These are phyloP conservation scores for Spea bombifrons DNA, from an alignment of 2,113 vertebrate genomes.

Conservation along the genomic window DNA sequence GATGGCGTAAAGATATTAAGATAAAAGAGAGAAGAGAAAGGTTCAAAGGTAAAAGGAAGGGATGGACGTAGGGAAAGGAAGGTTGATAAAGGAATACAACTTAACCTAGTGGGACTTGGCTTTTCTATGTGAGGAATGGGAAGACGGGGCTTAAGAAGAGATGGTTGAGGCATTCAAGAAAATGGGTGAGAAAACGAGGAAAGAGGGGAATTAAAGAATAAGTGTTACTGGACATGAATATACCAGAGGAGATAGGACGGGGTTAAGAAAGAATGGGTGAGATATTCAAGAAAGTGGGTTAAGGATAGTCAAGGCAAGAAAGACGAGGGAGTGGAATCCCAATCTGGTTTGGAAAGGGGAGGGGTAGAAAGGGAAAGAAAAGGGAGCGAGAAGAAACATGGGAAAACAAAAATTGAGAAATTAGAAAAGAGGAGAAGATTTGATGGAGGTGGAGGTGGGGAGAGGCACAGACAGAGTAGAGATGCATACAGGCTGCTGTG, in stretches of 20 bases:
- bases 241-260: neutral
- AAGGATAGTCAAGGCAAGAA: slow-evolving; percentile 10
- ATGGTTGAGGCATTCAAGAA: neutral
- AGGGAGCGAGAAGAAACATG: neutral
- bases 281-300: neutral
- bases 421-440: neutral
- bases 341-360: neutral
- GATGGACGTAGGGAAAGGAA: too few relatives aligned
- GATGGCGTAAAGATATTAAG: neutral
- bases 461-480: neutral
- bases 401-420: neutral
- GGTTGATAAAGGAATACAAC: neutral
- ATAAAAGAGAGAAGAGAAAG: neutral
- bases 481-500: too few relatives aligned
- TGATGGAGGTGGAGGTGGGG: neutral
- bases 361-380: neutral
- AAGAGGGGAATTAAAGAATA: too few relatives aligned
- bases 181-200: neutral
- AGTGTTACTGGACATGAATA: neutral
- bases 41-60: neutral
- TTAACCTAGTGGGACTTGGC: slow-evolving; percentile 18
- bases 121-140: slow-evolving; percentile 12
- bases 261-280: neutral
- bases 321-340: neutral
- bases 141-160: neutral